These are phyloP conservation scores for Petaurus breviceps DNA, from an alignment of 2,113 vertebrate species.

Conservation along the genomic window DNA sequence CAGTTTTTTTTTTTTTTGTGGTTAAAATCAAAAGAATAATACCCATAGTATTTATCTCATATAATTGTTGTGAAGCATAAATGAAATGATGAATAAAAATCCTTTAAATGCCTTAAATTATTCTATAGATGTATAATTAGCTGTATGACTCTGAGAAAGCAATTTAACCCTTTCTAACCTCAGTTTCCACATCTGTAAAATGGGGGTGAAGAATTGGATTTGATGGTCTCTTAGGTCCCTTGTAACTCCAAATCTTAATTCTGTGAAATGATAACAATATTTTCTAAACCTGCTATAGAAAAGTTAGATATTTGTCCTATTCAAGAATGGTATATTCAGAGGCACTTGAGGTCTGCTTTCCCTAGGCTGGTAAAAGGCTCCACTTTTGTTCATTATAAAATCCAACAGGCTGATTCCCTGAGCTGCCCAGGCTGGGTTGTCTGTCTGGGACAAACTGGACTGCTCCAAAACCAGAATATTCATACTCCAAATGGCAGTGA, in stretches of 20 bases:
- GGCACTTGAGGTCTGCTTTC: background rate
- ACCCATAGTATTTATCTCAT: background rate
- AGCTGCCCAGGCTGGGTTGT: background rate
- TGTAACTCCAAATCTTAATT: background rate
- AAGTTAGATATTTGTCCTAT: background rate
- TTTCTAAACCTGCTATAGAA: background rate
- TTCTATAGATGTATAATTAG: background rate
- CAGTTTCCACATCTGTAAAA: background rate
- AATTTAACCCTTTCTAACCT: background rate
- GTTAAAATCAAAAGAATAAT: background rate
- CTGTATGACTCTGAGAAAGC: background rate
- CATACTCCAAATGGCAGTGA: background rate
- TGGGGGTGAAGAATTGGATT: background rate
- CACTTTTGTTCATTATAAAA: background rate
- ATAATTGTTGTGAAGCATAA: background rate
- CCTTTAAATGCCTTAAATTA: background rate
- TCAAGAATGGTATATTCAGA: background rate
- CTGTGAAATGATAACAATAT: background rate
- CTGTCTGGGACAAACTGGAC: background rate
- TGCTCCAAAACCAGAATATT: background rate
- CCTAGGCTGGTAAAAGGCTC: background rate
- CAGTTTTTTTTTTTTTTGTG: background rate
- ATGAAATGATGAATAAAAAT: background rate
- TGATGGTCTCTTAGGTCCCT: background rate
- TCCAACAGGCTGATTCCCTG: background rate